Percentiles rank a stretch among this genome's conserved stretches.
Conservation (phyloP, 2,797 vertebrate species). For the Thripadectes ignobilis region DNA sequence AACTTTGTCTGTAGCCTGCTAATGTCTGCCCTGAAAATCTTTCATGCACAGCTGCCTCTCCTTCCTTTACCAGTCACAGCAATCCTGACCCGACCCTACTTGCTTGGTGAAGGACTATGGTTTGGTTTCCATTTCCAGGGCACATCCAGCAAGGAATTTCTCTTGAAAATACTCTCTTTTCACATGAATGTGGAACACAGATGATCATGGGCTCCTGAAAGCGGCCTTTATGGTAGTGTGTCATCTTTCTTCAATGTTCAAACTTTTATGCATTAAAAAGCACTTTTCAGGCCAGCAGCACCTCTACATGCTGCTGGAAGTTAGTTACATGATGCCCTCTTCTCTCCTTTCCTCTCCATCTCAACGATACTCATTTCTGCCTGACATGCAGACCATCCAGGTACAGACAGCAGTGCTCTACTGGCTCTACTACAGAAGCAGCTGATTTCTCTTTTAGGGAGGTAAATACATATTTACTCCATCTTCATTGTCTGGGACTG, state of each 20-base stretch:
- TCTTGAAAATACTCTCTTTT: not conserved
- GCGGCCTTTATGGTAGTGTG: accelerated
- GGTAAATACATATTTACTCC: not conserved
- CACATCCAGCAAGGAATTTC: not conserved
- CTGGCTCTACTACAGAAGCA: not conserved
- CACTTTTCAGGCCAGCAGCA: not conserved
- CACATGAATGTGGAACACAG: not conserved
- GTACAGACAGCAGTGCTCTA: not conserved
- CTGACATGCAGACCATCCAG: too few species aligned
- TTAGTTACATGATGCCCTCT: not conserved
- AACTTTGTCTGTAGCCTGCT: not conserved
- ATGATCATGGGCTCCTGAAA: not conserved
- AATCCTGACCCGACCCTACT: not conserved
- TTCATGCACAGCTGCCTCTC: not conserved
- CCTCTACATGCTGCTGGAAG: not conserved
- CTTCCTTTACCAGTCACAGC: not conserved
- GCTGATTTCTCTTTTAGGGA: not conserved
- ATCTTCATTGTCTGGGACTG: not conserved
- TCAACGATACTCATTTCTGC: not conserved
- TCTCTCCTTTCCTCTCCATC: not conserved
- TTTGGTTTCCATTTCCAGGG: not conserved
- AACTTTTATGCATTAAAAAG: not conserved
- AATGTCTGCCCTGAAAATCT: not conserved
- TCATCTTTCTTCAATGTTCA: not conserved
- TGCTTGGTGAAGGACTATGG: not conserved